Percentiles rank a stretch among this genome's conserved stretches.
Evolutionary conservation across 2,888 invertebrate genomes (phyloP).

Genomic region (Notodonta ziczac): DNA sequence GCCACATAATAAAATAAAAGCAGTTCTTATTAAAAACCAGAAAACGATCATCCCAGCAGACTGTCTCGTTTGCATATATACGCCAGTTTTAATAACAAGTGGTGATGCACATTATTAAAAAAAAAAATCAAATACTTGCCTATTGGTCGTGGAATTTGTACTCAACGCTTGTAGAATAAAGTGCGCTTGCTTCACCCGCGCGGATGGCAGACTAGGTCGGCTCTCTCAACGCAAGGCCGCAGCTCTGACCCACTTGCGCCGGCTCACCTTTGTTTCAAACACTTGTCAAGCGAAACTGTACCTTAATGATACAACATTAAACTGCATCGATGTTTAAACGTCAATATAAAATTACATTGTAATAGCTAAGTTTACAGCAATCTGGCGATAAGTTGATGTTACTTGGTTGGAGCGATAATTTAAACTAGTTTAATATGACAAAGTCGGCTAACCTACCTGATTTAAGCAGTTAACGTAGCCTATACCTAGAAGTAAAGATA

Average conservation of each 20-base stretch:
- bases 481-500: no score
- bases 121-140: no score
- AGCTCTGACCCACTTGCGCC: constrained; percentile 70
- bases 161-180: constrained; percentile 21
- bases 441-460: no score
- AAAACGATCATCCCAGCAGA: no score
- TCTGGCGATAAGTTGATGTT: constrained; percentile 17
- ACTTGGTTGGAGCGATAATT: constrained; percentile 3
- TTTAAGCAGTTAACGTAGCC: no score
- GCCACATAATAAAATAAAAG: no score
- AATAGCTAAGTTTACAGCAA: constrained; percentile 22
- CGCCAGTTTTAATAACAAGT: no score
- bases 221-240: constrained; percentile 66
- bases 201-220: constrained; percentile 61
- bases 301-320: constrained; percentile 50
- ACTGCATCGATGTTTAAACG: constrained; percentile 31
- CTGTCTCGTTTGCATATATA: no score
- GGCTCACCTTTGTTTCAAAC: constrained; percentile 71
- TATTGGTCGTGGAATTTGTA: constrained; percentile 1
- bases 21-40: no score
- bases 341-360: constrained; percentile 28
- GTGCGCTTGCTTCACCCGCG: constrained; percentile 28
- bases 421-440: no score
- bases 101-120: no score
- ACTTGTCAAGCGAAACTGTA: constrained; percentile 55